Evolutionary conservation across 2,888 invertebrate genomes (phyloP), one percentile per base, ranked within the genome.

Genomic region (Ennomos fuscantarius): DNA sequence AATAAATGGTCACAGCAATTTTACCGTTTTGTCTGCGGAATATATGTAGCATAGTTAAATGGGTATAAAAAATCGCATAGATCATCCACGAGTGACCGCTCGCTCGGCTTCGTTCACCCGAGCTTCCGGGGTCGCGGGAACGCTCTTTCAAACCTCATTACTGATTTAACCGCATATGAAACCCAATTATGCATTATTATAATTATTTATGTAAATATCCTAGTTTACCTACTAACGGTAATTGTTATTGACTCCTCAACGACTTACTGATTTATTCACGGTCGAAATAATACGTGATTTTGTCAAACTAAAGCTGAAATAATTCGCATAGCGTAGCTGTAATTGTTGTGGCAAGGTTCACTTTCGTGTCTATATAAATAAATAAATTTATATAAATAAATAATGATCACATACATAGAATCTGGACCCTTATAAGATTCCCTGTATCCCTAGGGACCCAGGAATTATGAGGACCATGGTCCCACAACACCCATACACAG

Each of bases 61-160:
- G 81, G 77, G 71, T 81, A 78, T 79, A 82, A 86, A 86, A 84
- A 82, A 74, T 71, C 76, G 63, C 82, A 82, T 87, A 84, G 75
- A 87, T 87, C 87, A 87, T 86, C 68, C 79, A 80, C 85, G 85
- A 83, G 71, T 86, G 86, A 86, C 82, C 85, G 83, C 78, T 68
- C 71, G 62, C 66, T 62, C 66, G n/a, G 52, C 44, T 45, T 53
- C 40, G 11, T 57, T 65, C 52, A 60, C 57, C 56, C 66, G 15
- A 9, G 65, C 69, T 69, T 68, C 73, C 74, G 72, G 66, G 59
- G 75, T 78, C 79, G 76, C 66, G 68, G 76, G 69, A 74, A 74
- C 65, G 71, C 78, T 76, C 77, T 80, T 77, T 72, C 49, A 81
- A 76, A 81, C 78, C 78, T 77, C 81, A 82, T 83, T 82, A 84